Evolutionary conservation across 2,797 vertebrate genomes (phyloP).

Genomic region (Pipistrellus kuhlii): DNA sequence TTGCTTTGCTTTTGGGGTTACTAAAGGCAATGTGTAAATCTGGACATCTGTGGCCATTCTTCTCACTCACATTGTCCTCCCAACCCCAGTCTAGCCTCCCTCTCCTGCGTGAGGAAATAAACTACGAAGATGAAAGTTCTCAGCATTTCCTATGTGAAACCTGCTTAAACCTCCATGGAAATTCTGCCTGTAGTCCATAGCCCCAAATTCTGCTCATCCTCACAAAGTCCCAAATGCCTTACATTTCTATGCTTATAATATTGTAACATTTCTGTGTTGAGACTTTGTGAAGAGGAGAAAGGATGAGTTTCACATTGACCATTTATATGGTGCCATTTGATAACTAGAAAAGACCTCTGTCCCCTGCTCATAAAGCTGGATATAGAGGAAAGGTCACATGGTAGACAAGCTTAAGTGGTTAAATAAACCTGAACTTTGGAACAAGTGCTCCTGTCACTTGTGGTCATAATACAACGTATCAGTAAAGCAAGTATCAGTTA

Average conservation of each 20-base stretch:
- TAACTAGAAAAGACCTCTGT: conserved; percentile 28
- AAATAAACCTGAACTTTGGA: conserved; percentile 10
- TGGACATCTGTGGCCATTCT: background rate
- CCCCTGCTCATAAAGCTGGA: background rate
- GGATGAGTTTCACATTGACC: background rate
- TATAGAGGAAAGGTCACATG: conserved; percentile 30
- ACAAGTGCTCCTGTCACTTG: background rate
- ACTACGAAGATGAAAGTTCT: background rate
- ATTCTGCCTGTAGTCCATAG: background rate
- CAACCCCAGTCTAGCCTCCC: background rate
- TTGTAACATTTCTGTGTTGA: background rate
- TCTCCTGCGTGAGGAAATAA: background rate
- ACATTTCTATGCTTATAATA: background rate
- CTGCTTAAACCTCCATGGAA: conserved; percentile 21
- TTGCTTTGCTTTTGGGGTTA: conserved; percentile 9
- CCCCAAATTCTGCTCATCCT: background rate
- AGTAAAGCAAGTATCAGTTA: conserved; percentile 46
- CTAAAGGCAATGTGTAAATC: background rate
- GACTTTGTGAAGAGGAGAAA: conserved; percentile 35
- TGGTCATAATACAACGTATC: background rate
- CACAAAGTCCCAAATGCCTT: conserved; percentile 38
- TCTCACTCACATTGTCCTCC: background rate
- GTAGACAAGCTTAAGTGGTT: conserved; percentile 25
- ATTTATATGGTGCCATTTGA: background rate
- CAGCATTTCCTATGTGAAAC: background rate